Evolutionary conservation across 2,797 vertebrate species (phyloP).

Genomic region (Mormyrops attenuatus): DNA sequence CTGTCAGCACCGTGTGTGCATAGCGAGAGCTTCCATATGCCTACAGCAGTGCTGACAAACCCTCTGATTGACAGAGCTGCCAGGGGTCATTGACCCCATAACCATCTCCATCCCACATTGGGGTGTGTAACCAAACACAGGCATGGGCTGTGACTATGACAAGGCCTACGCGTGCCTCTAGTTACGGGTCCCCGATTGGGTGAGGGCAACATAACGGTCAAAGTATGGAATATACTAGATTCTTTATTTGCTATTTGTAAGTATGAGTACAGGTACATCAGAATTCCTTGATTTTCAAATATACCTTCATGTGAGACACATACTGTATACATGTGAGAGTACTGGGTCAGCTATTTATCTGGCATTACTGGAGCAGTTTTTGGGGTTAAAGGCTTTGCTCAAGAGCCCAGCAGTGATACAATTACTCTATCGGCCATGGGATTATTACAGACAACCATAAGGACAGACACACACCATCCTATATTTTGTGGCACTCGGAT

Average conservation of each 20-base stretch:
- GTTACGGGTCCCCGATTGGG: neutral
- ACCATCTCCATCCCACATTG: neutral
- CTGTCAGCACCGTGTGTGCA: neutral
- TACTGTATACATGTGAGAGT: neutral
- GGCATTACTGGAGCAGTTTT: neutral
- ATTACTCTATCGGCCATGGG: neutral
- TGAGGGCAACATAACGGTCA: neutral
- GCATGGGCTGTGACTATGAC: neutral
- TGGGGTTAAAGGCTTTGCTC: neutral
- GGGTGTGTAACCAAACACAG: neutral
- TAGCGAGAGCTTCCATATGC: neutral
- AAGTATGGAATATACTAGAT: neutral
- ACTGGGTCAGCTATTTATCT: neutral
- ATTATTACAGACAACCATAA: neutral
- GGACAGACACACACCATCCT: neutral
- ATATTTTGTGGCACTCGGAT: constrained; percentile 3
- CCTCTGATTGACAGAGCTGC: constrained; percentile 25
- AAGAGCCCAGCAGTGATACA: neutral
- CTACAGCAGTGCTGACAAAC: neutral
- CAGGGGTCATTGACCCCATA: constrained; percentile 17
- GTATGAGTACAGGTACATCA: neutral
- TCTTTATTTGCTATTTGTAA: neutral
- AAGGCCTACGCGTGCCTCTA: neutral
- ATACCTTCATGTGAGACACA: neutral
- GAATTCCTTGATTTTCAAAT: neutral